phyloP scores from a whole-genome alignment of 1,140 invertebrate species.

The Sweltsa coloradensis region DNA sequence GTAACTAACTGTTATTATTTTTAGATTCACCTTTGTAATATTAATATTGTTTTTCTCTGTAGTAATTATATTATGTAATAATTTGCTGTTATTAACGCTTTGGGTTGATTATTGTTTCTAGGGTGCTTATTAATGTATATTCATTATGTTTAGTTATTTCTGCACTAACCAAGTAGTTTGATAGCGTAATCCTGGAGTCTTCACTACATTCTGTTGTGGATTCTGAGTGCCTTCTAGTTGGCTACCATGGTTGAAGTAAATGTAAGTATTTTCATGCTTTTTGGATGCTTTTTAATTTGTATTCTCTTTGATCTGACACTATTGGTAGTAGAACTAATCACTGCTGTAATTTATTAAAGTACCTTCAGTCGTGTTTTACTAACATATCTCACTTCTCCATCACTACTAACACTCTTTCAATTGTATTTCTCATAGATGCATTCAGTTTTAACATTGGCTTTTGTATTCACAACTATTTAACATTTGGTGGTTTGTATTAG shows the following conservation, averaged over 20 bases:
- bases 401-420: not conserved
- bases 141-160: conserved; percentile 7
- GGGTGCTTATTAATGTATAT: conserved; percentile 9
- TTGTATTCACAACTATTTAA: too few relatives aligned
- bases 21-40: not conserved
- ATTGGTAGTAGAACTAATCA: too few relatives aligned
- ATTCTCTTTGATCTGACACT: too few relatives aligned
- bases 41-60: not conserved
- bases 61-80: conserved; percentile 1
- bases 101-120: conserved; percentile 6
- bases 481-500: too few relatives aligned
- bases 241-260: too few relatives aligned
- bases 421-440: not conserved
- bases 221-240: too few relatives aligned
- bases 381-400: not conserved
- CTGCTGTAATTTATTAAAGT: too few relatives aligned
- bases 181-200: too few relatives aligned
- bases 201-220: too few relatives aligned
- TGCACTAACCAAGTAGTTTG: conserved; percentile 9
- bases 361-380: not conserved
- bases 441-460: not conserved
- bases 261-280: too few relatives aligned
- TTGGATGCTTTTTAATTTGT: too few relatives aligned
- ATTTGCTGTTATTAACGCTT: not conserved
- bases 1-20: conserved; percentile 1